Conservation (phyloP, 2,797 vertebrate species). For the Linurgus olivaceus region DNA sequence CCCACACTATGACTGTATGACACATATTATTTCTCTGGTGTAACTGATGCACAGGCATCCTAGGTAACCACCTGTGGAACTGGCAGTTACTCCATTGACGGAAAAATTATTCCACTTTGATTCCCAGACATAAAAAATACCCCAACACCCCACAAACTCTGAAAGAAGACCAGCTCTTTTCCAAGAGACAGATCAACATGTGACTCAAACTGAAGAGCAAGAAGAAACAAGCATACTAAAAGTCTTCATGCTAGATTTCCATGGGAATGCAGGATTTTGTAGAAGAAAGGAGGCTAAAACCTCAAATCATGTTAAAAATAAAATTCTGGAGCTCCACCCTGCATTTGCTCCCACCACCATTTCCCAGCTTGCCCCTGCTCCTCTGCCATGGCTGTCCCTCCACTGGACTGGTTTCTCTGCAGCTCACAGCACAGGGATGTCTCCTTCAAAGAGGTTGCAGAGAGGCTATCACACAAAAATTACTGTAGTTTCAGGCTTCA, state of each 20-base stretch:
- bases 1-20: no score
- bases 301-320: not conserved
- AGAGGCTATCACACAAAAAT: slow-evolving; percentile 3
- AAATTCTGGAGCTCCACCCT: not conserved
- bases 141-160: not conserved
- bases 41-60: not conserved
- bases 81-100: not conserved
- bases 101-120: not conserved
- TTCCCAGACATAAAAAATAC: not conserved
- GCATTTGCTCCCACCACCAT: not conserved
- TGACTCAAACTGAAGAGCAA: not conserved
- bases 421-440: not conserved
- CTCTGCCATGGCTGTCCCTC: not conserved
- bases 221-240: not conserved
- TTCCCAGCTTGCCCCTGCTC: not conserved
- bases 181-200: not conserved
- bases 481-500: slow-evolving; percentile 4
- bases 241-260: not conserved
- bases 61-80: not conserved
- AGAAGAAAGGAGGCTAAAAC: not conserved
- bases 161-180: not conserved
- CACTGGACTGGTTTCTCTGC: not conserved
- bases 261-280: not conserved
- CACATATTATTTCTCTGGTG: not conserved
- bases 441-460: not conserved